Percentiles rank a stretch among this genome's conserved stretches.
phyloP scores from a whole-genome alignment of 1,140 invertebrate species.

The Lerema accius region DNA sequence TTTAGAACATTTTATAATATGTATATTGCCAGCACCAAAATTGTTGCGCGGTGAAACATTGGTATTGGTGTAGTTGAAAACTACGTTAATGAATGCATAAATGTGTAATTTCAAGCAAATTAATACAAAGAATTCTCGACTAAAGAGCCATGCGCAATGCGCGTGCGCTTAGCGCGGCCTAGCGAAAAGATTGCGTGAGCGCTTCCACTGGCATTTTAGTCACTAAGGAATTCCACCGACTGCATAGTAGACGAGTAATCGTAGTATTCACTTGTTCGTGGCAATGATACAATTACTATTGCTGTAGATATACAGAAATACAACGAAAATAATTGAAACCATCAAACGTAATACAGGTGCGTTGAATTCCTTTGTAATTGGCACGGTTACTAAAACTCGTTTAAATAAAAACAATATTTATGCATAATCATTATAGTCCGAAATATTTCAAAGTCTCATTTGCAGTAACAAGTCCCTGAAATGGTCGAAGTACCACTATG shows the following conservation, averaged over 20 bases:
- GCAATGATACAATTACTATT: no score
- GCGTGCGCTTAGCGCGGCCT: constrained; percentile 37
- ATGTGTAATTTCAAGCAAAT: constrained; percentile 45
- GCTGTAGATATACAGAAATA: no score
- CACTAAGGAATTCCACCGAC: constrained; percentile 27
- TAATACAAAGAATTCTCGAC: constrained; percentile 48
- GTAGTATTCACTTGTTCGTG: background rate
- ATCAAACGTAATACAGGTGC: no score
- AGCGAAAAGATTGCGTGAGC: constrained; percentile 50
- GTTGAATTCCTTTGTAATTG: no score
- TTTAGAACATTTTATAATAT: no score
- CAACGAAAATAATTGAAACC: no score
- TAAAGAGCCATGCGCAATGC: constrained; percentile 37
- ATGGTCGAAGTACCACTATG: background rate
- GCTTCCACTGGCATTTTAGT: constrained; percentile 41
- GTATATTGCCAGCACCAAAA: background rate
- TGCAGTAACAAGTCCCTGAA: no score
- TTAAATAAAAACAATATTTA: no score
- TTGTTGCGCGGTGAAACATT: background rate
- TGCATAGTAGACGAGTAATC: constrained; percentile 12
- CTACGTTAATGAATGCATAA: constrained; percentile 41
- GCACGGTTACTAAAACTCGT: no score
- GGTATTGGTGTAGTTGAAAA: constrained; percentile 40
- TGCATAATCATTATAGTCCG: no score
- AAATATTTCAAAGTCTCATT: no score